Percentiles rank a stretch among this genome's conserved stretches.
Conservation (phyloP, 2,113 vertebrate species). For the Aspidoscelis tigris region DNA sequence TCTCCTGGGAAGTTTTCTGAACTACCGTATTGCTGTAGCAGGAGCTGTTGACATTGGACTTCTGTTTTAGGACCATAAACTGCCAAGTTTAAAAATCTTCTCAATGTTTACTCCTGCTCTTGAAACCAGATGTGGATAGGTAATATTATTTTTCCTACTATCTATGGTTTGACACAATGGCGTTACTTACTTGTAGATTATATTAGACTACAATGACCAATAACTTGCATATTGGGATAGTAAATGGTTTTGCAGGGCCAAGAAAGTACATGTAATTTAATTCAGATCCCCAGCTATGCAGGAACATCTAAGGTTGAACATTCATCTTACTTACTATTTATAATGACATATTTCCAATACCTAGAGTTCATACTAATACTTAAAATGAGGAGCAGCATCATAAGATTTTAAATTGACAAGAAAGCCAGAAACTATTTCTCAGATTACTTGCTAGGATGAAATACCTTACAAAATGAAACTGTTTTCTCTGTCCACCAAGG, state of each 20-base stretch:
- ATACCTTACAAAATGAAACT: too few relatives aligned
- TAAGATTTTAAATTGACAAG: too few relatives aligned
- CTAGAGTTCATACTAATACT: not conserved
- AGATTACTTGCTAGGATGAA: too few relatives aligned
- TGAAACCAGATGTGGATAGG: not conserved
- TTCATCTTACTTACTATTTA: not conserved
- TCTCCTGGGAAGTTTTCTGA: constrained; percentile 41
- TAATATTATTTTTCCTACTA: not conserved
- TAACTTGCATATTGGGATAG: not conserved
- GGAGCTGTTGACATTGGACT: constrained; percentile 23
- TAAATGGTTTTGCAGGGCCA: not conserved
- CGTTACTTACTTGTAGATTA: not conserved
- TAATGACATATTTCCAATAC: not conserved
- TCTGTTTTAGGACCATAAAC: not conserved
- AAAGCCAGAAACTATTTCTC: too few relatives aligned
- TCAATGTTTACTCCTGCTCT: not conserved
- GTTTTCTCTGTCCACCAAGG: too few relatives aligned
- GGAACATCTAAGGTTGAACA: not conserved
- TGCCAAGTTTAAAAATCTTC: not conserved
- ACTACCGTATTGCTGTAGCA: constrained; percentile 27
- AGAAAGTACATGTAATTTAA: not conserved
- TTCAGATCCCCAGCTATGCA: not conserved
- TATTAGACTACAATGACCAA: not conserved
- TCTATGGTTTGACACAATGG: not conserved
- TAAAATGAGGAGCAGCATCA: not conserved